Base-by-base conservation (phyloP, 2,888 invertebrate species). In the Eupithecia inturbata region DNA sequence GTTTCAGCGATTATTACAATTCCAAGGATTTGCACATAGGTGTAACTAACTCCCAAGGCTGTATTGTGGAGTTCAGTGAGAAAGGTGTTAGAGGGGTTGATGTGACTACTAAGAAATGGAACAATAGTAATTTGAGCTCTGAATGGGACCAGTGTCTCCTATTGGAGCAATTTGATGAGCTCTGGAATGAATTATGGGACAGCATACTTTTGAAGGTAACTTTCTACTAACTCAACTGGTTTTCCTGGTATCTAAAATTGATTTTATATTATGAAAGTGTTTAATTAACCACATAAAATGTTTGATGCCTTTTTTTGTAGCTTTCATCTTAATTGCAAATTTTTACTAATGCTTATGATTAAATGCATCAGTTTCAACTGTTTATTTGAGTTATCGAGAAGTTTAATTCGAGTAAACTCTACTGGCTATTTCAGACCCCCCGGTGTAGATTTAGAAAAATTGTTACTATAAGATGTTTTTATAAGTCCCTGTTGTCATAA, bases 21-120 rank as follows among this genome's bases (percentile, higher is more conserved):
- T 96, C 96, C 67, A 96, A 97, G 88, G 97, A 98, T 93, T 95
- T 99, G 79, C 98, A 99, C 91, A 98, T 98, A 89, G 98, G 98
- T 73, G 96, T 98, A 78, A 98, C 98, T 71, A 97, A 97, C 85
- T 98, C 98, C 12, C 94, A 94, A 76, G 97, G 98, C 53, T 95
- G 95, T 83, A 97, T 98, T 69, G 96, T 97, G 76, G 98, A 98
- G 92, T 98, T 97, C 88, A 98, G 98, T 93, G 96, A 95, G 82
- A 95, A 96, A 83, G 98, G 98, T 49, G 94, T 98, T 71, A 90
- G 95, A 78, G 91, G 93, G 75, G 88, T 91, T 71, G 89, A 95
- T 92, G 83, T 95, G 90, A 68, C 95, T 92, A 94, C 95, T 62
- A 96, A 96, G 84, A 96, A 96, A 82, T 97, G 97, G 92, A 92